Evolutionary conservation across 2,888 invertebrate genomes (phyloP).

Genomic region (Nycteola revayana): DNA sequence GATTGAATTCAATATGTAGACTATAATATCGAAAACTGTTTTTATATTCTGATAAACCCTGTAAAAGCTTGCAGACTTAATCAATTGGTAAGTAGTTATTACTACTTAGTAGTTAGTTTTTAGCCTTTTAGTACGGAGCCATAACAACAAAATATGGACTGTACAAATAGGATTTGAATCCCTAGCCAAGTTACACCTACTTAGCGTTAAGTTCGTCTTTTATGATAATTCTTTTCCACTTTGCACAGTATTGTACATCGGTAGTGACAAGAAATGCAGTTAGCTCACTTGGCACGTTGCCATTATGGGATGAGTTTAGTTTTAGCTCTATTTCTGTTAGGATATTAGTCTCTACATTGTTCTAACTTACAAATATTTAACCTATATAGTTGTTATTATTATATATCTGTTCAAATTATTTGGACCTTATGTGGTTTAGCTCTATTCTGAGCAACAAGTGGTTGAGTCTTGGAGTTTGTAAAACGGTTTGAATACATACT

Average conservation of each 20-base stretch:
- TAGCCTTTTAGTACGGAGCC: no score
- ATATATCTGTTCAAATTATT: constrained; percentile 2
- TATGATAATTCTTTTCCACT: constrained; percentile 28
- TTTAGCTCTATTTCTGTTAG: constrained; percentile 27
- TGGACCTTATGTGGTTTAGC: constrained; percentile 28
- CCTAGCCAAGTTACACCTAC: neutral
- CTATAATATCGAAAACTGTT: no score
- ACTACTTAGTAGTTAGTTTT: no score
- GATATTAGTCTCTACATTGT: constrained; percentile 24
- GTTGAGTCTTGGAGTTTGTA: constrained; percentile 36
- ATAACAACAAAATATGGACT: no score
- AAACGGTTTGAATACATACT: constrained; percentile 29
- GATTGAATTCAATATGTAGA: no score
- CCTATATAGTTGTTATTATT: no score
- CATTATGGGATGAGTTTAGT: constrained; percentile 38
- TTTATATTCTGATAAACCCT: no score
- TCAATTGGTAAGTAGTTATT: no score
- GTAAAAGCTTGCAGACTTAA: no score
- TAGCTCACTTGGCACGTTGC: constrained; percentile 37
- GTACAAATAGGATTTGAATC: no score
- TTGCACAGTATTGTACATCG: constrained; percentile 26
- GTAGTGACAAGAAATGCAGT: constrained; percentile 38
- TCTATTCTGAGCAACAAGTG: constrained; percentile 43
- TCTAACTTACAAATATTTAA: constrained; percentile 17
- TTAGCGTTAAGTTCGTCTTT: neutral